Base-by-base conservation (phyloP, 1,140 invertebrate genomes). In the Tribolium castaneum region DNA sequence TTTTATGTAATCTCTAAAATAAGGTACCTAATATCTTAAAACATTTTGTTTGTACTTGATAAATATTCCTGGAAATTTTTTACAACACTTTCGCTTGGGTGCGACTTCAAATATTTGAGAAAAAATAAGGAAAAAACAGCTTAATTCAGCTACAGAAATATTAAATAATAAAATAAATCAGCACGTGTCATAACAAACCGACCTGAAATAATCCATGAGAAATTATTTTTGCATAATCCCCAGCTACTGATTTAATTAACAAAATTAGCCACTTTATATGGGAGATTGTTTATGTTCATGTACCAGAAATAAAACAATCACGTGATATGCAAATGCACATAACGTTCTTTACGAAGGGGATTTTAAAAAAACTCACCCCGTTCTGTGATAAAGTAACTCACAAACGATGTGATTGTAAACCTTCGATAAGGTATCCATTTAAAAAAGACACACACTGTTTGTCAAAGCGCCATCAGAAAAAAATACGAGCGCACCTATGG, bases 331-430 rank as follows among this genome's bases (percentile, higher is more conserved):
- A 45, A 45, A 9, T 45, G 39, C 1, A 9, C 39, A 9, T 45
- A 45, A 39, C 4, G 9, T 45, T 7, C 39, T 9, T 45, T 10
- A 9, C 7, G n/a, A 45, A 45, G 2, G 25, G 25, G 25, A 30
- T 45, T 45, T 45, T 45, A 52, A 19, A 19, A 19, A 66, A 76
- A 51, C 74, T 77, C 39, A 77, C 75, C 75, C 52, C n/a, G 35
- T 39, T 19, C 50, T 66, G 2, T 77, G 49, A 71, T 74, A 78
- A 51, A 80, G 22, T 25, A 80, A 51, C 7, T 75, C 54, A 66
- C 52, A 78, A 52, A 80, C 76, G n/a, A 80, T 70, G 22, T 78
- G 73, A 45, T 75, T 74, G 52, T 80, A 80, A 74, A 74, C 50
- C 75, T 80, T 78, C 54, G 70, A 75, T 50, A 80, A 59, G 12